Evolutionary conservation across 1,140 invertebrate genomes (phyloP).

Genomic region (Leguminivora glycinivorella): DNA sequence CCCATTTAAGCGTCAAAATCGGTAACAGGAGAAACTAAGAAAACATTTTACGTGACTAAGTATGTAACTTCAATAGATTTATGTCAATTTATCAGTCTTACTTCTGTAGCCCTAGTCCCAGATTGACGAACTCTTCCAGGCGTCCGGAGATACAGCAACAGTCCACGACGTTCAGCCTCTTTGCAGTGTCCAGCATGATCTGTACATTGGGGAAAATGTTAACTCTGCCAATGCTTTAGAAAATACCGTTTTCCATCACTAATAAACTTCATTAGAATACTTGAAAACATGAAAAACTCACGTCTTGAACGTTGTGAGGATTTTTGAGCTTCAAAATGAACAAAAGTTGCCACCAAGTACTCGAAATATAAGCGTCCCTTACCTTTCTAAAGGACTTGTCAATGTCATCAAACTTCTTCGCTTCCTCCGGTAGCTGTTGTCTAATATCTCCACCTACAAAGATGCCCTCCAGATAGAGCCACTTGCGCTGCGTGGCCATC

Average conservation of each 20-base stretch:
- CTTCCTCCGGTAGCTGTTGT: conserved; percentile 90
- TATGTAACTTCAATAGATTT: too few species aligned
- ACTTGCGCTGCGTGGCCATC: conserved; percentile 91
- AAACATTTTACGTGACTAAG: too few species aligned
- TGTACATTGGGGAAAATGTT: conserved; percentile 53
- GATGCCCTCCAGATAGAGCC: conserved; percentile 94
- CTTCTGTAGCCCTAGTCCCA: conserved; percentile 88
- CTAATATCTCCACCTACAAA: conserved; percentile 93
- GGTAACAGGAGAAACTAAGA: too few species aligned
- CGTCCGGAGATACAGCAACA: conserved; percentile 87
- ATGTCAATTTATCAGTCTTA: conserved; percentile 46
- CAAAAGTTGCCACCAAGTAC: neutral
- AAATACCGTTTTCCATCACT: too few species aligned
- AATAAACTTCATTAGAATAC: too few species aligned
- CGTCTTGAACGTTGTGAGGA: too few species aligned
- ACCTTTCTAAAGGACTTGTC: conserved; percentile 88
- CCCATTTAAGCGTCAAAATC: too few species aligned
- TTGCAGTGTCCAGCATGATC: conserved; percentile 91
- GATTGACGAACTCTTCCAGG: conserved; percentile 85
- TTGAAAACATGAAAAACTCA: too few species aligned
- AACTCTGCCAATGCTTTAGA: neutral
- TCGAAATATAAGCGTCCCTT: conserved; percentile 29
- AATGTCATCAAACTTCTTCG: conserved; percentile 93
- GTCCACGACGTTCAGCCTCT: conserved; percentile 87
- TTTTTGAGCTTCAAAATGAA: too few species aligned